phyloP scores from a whole-genome alignment of 2,888 invertebrate species.

The Diploptera punctata region DNA sequence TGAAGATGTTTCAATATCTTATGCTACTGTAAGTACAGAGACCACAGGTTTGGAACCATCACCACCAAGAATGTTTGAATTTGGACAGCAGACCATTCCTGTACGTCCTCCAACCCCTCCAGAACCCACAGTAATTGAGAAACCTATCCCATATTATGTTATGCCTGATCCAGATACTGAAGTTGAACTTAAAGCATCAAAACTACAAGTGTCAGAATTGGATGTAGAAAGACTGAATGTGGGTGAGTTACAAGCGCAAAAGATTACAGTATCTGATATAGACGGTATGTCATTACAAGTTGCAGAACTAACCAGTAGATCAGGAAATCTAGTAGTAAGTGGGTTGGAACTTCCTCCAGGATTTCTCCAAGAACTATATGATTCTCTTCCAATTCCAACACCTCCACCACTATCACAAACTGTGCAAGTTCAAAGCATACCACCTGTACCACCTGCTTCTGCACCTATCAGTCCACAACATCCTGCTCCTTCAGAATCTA shows the following conservation, averaged over 20 bases:
- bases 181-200: conserved; percentile 61
- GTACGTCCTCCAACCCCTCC: conserved; percentile 28
- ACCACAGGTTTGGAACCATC: conserved; percentile 2
- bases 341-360: conserved; percentile 73
- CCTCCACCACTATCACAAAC: conserved; percentile 29
- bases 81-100: conserved; percentile 20
- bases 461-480: too few relatives aligned
- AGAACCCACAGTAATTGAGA: conserved; percentile 47
- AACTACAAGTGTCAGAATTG: conserved; percentile 74
- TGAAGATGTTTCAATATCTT: conserved; percentile 25
- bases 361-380: conserved; percentile 64
- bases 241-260: conserved; percentile 78
- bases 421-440: too few relatives aligned
- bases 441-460: too few relatives aligned
- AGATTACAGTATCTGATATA: conserved; percentile 81
- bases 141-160: conserved; percentile 45
- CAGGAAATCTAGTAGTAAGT: conserved; percentile 69
- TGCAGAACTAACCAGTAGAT: conserved; percentile 73
- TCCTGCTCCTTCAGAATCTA: too few relatives aligned
- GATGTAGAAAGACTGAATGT: conserved; percentile 82
- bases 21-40: conserved; percentile 34
- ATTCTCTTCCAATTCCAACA: conserved; percentile 40
- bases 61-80: background rate
- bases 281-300: conserved; percentile 77
- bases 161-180: conserved; percentile 48